Base-by-base conservation (phyloP, 2,888 invertebrate species). In the Harpagoxenus sublaevis region DNA sequence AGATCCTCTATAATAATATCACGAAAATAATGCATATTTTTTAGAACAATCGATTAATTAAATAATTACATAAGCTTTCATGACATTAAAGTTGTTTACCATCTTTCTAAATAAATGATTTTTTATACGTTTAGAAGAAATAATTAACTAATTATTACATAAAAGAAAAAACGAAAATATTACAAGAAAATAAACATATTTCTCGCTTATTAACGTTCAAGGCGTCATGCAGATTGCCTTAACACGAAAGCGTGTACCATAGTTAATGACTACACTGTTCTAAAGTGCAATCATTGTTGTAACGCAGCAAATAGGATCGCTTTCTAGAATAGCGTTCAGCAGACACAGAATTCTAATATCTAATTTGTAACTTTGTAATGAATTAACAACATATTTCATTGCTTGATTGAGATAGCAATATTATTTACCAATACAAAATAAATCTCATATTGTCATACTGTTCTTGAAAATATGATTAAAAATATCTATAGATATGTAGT, bases 211-310 rank as follows among this genome's bases (percentile, higher is more conserved):
- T 79, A 81, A 51, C 75, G 6, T n/a, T 35, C n/a, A 57, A 74
- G 9, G 35, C 53, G 35, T 65, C 51, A 83, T 62, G 82, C 83
- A 6, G 23, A 83, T 83, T 53, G 35, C 51, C 0, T 62, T 55
- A 81, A 83, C 31, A 83, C 42, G 63, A 83, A 83, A 83, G 83
- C 81, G 53, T 83, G 23, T 57, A 60, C 15, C 31, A 55, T 23
- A 82, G 28, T 65, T 83, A 83, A 81, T 63, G 63, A 81, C 63
- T n/a, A 15, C 12, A 65, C 18, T 63, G 35, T 65, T 79, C 15
- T 53, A 1, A 45, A 81, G 23, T 35, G 45, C 1, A 35, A 23
- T 65, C 12, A 39, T 57, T 2, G 4, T 73, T 18, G 12, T 39
- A 35, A 57, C 75, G 9, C 60, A 74, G 35, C 18, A 65, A 81